Conservation (phyloP, 2,888 invertebrate species). For the Azorinus chamasolen region DNA sequence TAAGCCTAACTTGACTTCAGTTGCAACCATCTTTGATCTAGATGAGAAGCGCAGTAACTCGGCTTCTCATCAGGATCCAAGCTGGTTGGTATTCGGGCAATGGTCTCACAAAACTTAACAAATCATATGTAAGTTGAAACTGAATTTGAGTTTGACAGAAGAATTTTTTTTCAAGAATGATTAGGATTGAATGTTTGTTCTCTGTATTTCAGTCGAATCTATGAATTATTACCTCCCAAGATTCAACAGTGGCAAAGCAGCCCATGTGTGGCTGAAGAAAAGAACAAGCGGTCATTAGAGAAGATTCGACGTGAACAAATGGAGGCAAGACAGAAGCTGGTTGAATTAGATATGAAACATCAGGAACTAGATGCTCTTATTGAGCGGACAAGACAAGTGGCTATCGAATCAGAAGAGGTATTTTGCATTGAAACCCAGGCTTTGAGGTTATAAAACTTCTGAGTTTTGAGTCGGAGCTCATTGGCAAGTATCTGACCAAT, state of each 20-base stretch:
- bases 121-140: no score
- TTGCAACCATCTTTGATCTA: no score
- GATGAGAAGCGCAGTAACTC: no score
- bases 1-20: no score
- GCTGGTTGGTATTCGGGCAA: no score
- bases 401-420: conserved; percentile 58
- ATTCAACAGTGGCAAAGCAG: conserved; percentile 97
- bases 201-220: conserved; percentile 84
- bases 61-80: no score
- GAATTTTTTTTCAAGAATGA: no score
- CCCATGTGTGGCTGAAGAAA: conserved; percentile 94
- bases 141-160: no score
- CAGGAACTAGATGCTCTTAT: conserved; percentile 93
- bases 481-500: no score
- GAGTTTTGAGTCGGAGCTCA: no score
- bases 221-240: conserved; percentile 93
- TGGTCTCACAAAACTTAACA: no score
- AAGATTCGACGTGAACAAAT: conserved; percentile 93
- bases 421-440: conserved; percentile 57
- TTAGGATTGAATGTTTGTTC: background rate
- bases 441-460: no score
- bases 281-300: conserved; percentile 89
- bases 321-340: conserved; percentile 92
- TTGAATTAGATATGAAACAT: conserved; percentile 85
- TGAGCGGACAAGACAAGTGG: conserved; percentile 91